Base-by-base conservation (phyloP, 2,888 invertebrate species). In the Idaea biselata region DNA sequence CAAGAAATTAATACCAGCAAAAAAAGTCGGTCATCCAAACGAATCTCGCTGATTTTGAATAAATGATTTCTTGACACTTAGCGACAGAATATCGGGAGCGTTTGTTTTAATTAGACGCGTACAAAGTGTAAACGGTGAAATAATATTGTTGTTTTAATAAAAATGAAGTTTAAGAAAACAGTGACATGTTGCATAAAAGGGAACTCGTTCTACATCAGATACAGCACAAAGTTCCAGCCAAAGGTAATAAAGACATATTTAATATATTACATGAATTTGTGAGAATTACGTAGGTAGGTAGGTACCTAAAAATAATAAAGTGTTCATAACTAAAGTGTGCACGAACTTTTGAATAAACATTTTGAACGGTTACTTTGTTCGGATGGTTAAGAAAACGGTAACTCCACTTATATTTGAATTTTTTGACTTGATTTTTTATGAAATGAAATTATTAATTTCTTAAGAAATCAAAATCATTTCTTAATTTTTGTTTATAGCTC, bases 101-200 rank as follows among this genome's bases (percentile, higher is more conserved):
- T 74, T 71, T 73, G 63, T 76, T 81, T 79, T 78, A 80, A 79
- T 75, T 77, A 80, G 84, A 84, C 84, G 85, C 81, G 74, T 79
- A 80, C 82, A 80, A 73, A 74, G 77, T 78, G 80, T 74, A 65
- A 73, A 73, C 67, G 68, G 78, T 77, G 76, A 74, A 75, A 69
- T 66, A 61, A 64, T 56, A 68, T 77, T 60, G 63, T 63, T 64
- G 32, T 55, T 18, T 59, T 64, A 63, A 67, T 66, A 79, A 88
- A 78, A 69, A 91, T 91, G 91, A 91, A 89, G 80, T 78, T 91
- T 54, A 91, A 89, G 77, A 89, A 84, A 76, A 88, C 89, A 58
- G 87, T 90, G 81, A 84, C 86, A 68, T 89, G 83, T 72, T 89
- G 83, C 72, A 79, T 90, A 64, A 84, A 79, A 74, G 88, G 91